Evolutionary conservation across 1,140 invertebrate species (phyloP).

Genomic region (Penaeus japonicus): DNA sequence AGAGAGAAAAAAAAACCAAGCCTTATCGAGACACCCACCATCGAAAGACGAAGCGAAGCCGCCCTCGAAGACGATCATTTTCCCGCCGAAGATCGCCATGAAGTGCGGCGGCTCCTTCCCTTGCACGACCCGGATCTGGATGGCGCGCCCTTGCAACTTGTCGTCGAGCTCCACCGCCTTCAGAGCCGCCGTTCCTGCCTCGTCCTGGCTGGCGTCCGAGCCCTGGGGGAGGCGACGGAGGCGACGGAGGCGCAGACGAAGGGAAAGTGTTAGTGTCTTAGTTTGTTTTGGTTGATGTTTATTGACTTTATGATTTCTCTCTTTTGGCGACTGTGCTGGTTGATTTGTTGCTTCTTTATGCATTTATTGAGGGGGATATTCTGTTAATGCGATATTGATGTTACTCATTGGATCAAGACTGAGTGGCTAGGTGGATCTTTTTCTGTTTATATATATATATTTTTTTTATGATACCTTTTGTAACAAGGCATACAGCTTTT

Average conservation of each 20-base stretch:
- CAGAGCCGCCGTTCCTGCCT: conserved; percentile 72
- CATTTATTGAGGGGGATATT: too few species aligned
- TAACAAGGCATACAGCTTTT: too few species aligned
- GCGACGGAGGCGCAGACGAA: background rate
- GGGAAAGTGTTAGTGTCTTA: background rate
- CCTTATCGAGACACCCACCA: conserved; percentile 48
- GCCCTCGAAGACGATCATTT: conserved; percentile 77
- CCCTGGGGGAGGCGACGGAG: conserved; percentile 66
- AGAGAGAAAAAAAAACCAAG: too few species aligned
- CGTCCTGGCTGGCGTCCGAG: conserved; percentile 71
- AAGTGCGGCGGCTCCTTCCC: conserved; percentile 90
- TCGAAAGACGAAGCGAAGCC: conserved; percentile 62
- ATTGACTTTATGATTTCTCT: too few species aligned
- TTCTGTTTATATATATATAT: too few species aligned
- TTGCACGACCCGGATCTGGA: conserved; percentile 83
- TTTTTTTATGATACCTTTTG: too few species aligned
- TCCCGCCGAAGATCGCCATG: conserved; percentile 87
- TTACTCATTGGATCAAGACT: too few species aligned
- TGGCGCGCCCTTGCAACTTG: conserved; percentile 68
- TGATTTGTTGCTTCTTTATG: too few species aligned
- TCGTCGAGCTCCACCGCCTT: conserved; percentile 74
- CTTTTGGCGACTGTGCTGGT: too few species aligned
- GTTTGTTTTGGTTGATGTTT: too few species aligned
- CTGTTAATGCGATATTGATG: too few species aligned
- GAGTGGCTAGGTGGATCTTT: too few species aligned